Evolutionary conservation across 2,888 invertebrate species (phyloP).

Genomic region (Tortrix viridana): DNA sequence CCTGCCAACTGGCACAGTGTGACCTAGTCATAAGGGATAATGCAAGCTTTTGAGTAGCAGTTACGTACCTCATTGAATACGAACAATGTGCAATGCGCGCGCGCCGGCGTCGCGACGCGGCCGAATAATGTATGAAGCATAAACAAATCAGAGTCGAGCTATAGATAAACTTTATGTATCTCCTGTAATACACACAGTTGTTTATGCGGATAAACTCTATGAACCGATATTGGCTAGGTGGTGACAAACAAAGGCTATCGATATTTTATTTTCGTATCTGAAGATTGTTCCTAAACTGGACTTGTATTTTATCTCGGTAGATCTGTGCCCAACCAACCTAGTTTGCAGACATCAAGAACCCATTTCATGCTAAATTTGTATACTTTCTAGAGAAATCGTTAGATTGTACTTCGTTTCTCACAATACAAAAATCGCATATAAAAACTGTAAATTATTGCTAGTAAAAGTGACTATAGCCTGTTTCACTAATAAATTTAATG

Average conservation of each 20-base stretch:
- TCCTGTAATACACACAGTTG: no score
- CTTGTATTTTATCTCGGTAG: no score
- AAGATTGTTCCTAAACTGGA: no score
- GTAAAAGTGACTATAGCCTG: neutral
- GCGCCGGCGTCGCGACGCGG: slow-evolving; percentile 8
- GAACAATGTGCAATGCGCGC: neutral
- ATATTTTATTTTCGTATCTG: no score
- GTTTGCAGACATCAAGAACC: slow-evolving; percentile 21
- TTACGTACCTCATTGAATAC: slow-evolving; percentile 1
- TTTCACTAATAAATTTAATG: no score
- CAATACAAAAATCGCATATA: neutral
- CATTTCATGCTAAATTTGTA: slow-evolving; percentile 38
- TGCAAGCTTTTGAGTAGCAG: neutral
- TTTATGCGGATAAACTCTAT: no score
- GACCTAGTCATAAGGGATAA: neutral
- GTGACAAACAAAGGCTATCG: no score
- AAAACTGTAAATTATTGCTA: neutral
- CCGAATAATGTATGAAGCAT: slow-evolving; percentile 23
- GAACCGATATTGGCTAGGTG: no score
- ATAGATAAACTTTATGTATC: no score
- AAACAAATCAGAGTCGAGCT: neutral
- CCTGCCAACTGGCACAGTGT: no score
- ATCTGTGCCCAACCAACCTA: neutral
- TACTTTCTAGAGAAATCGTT: slow-evolving; percentile 35
- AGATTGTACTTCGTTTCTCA: neutral